Evolutionary conservation across 2,113 vertebrate genomes (phyloP).

Genomic region (Eurystomus gularis): DNA sequence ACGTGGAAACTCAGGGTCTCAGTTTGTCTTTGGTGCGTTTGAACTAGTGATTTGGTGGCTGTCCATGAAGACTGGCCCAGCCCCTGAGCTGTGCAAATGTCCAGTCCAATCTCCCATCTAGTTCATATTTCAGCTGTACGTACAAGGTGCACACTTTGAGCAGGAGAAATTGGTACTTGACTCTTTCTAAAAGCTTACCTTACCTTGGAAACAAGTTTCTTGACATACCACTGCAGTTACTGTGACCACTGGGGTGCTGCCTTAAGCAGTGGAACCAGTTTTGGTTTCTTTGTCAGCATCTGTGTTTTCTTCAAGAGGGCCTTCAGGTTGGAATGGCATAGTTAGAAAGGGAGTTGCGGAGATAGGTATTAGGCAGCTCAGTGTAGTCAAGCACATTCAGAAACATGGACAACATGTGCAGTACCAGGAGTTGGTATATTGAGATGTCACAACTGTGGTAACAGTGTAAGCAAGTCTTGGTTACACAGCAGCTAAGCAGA

Average conservation of each 20-base stretch:
- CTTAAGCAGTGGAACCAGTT: not conserved
- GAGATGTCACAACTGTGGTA: not conserved
- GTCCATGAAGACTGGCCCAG: not conserved
- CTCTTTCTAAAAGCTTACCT: not conserved
- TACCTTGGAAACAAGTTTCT: not conserved
- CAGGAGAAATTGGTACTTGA: not conserved
- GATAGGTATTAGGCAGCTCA: rapidly evolving
- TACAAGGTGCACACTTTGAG: not conserved
- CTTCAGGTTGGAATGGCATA: not conserved
- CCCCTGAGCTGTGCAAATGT: rapidly evolving
- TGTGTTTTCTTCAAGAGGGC: not conserved
- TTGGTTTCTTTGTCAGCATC: not conserved
- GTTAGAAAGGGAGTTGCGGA: not conserved
- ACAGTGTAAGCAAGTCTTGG: not conserved
- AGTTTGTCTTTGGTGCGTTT: not conserved
- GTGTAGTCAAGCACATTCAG: rapidly evolving
- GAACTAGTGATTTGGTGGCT: not conserved
- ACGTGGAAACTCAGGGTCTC: rapidly evolving
- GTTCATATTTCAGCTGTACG: rapidly evolving
- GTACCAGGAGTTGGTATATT: not conserved
- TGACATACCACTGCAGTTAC: not conserved
- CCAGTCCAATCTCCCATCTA: not conserved
- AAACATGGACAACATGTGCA: not conserved
- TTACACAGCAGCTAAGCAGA: not conserved
- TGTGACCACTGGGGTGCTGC: not conserved